These are phyloP conservation scores for Dusona sp. DNA, from an alignment of 2,888 invertebrate species.

Conservation along the genomic window DNA sequence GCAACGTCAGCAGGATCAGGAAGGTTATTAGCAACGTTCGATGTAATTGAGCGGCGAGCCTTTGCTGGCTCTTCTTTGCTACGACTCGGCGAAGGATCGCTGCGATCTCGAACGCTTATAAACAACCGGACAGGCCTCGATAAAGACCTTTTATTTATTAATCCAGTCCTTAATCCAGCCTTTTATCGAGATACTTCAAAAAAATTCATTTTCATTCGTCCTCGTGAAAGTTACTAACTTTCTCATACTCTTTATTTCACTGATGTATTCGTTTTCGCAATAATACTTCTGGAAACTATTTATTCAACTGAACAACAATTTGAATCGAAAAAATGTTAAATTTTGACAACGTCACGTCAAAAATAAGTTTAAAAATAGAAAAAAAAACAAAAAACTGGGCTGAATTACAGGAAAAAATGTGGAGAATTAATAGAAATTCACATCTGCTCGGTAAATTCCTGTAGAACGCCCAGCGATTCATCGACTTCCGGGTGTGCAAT, in stretches of 20 bases:
- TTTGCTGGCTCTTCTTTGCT: constrained; percentile 26
- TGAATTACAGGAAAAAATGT: background rate
- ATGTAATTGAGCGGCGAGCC: constrained; percentile 52
- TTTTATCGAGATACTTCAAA: background rate
- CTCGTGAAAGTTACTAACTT: background rate
- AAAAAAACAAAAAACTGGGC: background rate
- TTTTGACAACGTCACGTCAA: background rate
- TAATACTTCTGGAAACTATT: background rate
- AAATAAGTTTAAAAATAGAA: background rate
- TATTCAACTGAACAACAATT: background rate
- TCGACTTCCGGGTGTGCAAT: constrained; percentile 34
- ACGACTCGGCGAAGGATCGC: background rate
- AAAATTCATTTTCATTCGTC: background rate
- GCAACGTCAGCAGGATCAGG: constrained; percentile 39
- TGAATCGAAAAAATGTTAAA: background rate
- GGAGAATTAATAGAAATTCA: background rate
- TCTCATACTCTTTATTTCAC: background rate
- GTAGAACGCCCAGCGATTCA: background rate
- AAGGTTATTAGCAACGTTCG: constrained; percentile 55
- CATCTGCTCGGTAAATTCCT: background rate
- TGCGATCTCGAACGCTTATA: constrained; percentile 16
- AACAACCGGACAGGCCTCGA: constrained; percentile 15
- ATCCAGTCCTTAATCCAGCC: background rate
- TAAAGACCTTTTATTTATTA: constrained; percentile 39
- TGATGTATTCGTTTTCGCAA: background rate